Conservation (phyloP, 2,888 invertebrate genomes). For the Patella pellucida region DNA sequence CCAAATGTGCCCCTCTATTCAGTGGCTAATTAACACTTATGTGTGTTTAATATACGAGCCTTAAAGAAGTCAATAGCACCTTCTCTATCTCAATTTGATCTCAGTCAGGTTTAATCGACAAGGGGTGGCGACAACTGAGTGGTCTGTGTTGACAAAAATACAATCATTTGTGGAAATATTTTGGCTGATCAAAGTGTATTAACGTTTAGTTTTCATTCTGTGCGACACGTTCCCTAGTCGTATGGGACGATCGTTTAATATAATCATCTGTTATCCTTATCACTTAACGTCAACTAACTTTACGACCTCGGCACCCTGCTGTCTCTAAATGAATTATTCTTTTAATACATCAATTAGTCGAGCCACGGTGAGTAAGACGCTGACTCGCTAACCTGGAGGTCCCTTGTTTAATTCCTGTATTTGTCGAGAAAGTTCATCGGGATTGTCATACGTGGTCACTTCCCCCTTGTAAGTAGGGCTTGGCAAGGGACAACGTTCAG, state of each 20-base stretch:
- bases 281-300: neutral
- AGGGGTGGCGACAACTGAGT: constrained; percentile 5
- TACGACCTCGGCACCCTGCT: neutral
- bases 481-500: too few relatives aligned
- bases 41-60: too few relatives aligned
- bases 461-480: too few relatives aligned
- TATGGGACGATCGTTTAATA: neutral
- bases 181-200: neutral
- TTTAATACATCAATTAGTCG: too few relatives aligned
- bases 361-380: too few relatives aligned
- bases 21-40: too few relatives aligned
- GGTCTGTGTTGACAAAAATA: constrained; percentile 1
- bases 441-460: too few relatives aligned
- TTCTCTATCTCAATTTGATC: neutral
- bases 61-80: too few relatives aligned
- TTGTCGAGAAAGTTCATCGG: too few relatives aligned
- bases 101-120: neutral
- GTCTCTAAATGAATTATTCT: neutral
- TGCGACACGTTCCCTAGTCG: neutral
- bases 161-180: neutral
- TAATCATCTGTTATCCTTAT: neutral
- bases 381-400: too few relatives aligned
- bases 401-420: too few relatives aligned
- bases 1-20: too few relatives aligned
- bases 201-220: neutral